Conservation (phyloP, 1,140 invertebrate species). For the Penaeus indicus region DNA sequence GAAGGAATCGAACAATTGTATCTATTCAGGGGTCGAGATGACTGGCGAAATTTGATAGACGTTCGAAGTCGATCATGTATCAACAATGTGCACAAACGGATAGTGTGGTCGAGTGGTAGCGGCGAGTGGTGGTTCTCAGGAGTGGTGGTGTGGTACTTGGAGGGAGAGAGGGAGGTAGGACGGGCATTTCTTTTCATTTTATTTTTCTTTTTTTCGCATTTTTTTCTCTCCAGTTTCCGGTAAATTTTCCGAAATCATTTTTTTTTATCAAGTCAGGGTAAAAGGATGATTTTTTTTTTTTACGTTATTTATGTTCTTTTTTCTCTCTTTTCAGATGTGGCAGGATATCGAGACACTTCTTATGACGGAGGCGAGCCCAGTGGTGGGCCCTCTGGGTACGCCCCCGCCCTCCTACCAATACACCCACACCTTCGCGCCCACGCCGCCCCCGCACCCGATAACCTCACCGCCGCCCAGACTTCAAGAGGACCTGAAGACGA, state of each 20-base stretch:
- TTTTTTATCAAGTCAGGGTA: not conserved
- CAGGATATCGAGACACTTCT: conserved; percentile 74
- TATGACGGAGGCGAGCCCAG: conserved; percentile 58
- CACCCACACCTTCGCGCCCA: conserved; percentile 24
- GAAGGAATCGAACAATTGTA: too few species aligned
- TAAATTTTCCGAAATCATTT: too few species aligned
- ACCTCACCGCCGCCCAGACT: conserved; percentile 26
- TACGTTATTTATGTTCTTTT: not conserved
- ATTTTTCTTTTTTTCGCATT: too few species aligned
- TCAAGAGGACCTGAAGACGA: conserved; percentile 11
- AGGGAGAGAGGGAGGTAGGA: too few species aligned
- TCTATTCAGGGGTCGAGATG: too few species aligned
- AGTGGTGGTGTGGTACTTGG: too few species aligned
- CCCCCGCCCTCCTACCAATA: conserved; percentile 35
- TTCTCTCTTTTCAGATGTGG: conserved; percentile 71
- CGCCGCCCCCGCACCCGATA: conserved; percentile 19
- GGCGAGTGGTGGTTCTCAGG: too few species aligned
- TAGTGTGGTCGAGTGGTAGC: too few species aligned
- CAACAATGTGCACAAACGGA: too few species aligned
- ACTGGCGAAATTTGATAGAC: too few species aligned
- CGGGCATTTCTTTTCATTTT: too few species aligned
- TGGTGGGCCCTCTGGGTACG: conserved; percentile 42
- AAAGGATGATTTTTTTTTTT: not conserved
- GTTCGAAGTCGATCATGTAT: too few species aligned
- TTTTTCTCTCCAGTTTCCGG: not conserved